Evolutionary conservation across 2,797 vertebrate genomes (phyloP), one percentile per base, ranked within the genome.

Genomic region (Dermochelys coriacea): DNA sequence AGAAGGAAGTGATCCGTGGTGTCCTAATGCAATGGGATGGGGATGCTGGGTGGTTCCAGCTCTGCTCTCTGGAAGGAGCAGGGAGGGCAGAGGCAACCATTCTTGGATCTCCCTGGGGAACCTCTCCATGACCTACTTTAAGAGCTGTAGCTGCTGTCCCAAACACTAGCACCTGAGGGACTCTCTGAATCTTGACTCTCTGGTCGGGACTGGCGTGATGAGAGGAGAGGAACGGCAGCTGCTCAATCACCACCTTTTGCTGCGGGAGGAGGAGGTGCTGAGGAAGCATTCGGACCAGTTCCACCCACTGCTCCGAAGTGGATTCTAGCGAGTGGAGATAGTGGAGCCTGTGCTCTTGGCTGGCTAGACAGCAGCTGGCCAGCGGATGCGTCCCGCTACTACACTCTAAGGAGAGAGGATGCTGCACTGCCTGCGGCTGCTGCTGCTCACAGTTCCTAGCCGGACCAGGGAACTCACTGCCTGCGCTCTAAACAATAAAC

Each of bases 101-200:
- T 85, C 91, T 82, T 85, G 86, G 86, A 88, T 64, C 91, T 81
- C 80, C 11, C 64, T 31, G 55, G 45, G 31, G 41, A 25, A 83
- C 87, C 79, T 91, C 71, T 68, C 81, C 86, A 77, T 74, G 93
- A 98, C 98, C 97, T 98, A 98, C 97, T 98, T 98, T 98, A 94
- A 98, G 96, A 37, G 97, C 97, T 34, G 97, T 97, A 75, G 97
- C 95, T 75, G 96, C 96, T 51, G 96, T 92, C 91, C 95, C 93
- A 94, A 97, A 97, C 94, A 97, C 95, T 96, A 98, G 97, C 96
- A 97, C 97, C 92, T 98, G 98, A 88, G 98, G 97, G 55, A 97
- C 93, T 95, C 95, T 97, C 97, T 98, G 98, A 96, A 98, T 98
- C 95, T 97, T 97, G 96, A 98, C 98, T 96, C 97, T 97, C 94